phyloP scores from a whole-genome alignment of 2,797 vertebrate genomes.

The Limosa lapponica region DNA sequence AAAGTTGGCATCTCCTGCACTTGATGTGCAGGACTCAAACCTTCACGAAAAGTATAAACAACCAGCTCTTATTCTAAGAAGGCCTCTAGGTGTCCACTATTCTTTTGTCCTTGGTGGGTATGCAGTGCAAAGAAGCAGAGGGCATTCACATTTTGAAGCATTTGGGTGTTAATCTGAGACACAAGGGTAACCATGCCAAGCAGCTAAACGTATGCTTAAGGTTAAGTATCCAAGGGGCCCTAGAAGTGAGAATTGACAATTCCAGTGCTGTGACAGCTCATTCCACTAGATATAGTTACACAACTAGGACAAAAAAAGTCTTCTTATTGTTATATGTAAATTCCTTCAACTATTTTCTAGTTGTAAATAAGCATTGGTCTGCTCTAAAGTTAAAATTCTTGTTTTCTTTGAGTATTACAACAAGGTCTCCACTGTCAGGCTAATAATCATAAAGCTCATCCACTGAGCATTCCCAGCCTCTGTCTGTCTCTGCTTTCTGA shows the following conservation, averaged over 20 bases:
- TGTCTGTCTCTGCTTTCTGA: constrained; percentile 66
- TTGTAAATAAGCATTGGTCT: not conserved
- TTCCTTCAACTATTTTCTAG: not conserved
- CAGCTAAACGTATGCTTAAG: not conserved
- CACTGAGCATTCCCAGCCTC: not conserved
- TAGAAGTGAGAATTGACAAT: not conserved
- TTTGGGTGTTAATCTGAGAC: not conserved
- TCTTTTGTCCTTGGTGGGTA: not conserved
- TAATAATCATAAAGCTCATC: constrained; percentile 24
- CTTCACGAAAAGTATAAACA: not conserved
- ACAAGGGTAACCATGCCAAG: not conserved
- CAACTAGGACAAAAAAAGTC: not conserved
- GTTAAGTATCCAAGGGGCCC: not conserved
- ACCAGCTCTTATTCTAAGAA: not conserved
- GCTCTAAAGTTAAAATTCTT: not conserved
- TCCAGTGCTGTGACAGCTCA: not conserved
- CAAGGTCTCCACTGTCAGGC: not conserved
- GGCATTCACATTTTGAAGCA: not conserved
- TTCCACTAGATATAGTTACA: not conserved
- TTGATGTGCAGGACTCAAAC: not conserved
- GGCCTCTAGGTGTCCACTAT: no score
- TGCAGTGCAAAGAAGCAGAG: not conserved
- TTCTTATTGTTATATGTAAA: not conserved
- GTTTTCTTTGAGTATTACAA: not conserved
- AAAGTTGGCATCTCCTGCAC: not conserved